Conservation (phyloP, 2,797 vertebrate species). For the Sebastes oblongus region DNA sequence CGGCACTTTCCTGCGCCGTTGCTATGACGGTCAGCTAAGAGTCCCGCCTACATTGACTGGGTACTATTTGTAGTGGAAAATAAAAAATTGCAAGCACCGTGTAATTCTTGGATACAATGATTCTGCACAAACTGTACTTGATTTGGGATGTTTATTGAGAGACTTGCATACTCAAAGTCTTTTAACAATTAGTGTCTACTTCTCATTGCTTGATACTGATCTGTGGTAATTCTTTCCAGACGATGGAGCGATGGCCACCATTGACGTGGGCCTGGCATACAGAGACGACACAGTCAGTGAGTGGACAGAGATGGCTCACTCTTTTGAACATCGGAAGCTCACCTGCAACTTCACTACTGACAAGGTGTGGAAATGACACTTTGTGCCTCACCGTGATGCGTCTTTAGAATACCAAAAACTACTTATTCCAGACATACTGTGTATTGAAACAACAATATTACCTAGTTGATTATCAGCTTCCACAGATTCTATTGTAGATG, state of each 20-base stretch:
- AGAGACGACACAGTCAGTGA: conserved; percentile 86
- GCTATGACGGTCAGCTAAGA: not conserved
- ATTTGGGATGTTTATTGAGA: not conserved
- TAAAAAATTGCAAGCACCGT: not conserved
- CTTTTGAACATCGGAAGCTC: conserved; percentile 90
- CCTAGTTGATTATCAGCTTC: not conserved
- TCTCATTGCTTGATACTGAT: not conserved
- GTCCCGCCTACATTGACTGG: not conserved
- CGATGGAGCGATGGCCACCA: conserved; percentile 87
- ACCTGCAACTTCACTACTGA: conserved; percentile 87
- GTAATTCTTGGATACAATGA: not conserved
- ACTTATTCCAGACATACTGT: not conserved
- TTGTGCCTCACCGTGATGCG: not conserved
- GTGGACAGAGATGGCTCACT: conserved; percentile 93
- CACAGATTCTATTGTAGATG: not conserved
- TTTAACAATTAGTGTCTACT: not conserved
- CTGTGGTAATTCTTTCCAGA: conserved; percentile 68
- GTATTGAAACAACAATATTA: not conserved
- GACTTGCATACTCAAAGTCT: not conserved
- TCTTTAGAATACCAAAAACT: not conserved
- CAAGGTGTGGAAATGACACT: conserved; percentile 79
- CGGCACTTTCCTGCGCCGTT: not conserved
- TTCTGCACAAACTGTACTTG: not conserved
- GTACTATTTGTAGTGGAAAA: not conserved
- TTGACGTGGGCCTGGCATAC: conserved; percentile 92